These are phyloP conservation scores for Pterocles burchelli DNA, from an alignment of 2,113 vertebrate genomes.

Conservation along the genomic window DNA sequence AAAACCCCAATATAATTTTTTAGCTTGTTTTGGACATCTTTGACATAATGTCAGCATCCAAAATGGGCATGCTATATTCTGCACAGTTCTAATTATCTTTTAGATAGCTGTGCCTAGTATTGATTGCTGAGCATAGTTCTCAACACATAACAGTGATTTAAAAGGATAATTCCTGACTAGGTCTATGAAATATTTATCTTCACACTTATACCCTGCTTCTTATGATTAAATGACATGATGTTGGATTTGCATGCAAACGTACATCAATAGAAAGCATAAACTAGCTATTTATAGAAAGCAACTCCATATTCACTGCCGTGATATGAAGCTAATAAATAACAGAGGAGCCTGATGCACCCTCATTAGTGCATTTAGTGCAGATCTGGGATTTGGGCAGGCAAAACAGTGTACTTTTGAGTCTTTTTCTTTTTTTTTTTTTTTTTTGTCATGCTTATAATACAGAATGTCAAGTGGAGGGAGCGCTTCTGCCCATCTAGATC, in stretches of 20 bases:
- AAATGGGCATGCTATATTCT: not conserved
- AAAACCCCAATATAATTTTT: not conserved
- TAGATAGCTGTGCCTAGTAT: slow-evolving; percentile 29
- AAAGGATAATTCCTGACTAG: slow-evolving; percentile 55
- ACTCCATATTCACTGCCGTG: not conserved
- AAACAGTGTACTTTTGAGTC: not conserved
- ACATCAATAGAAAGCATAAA: slow-evolving; percentile 33
- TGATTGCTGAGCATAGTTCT: slow-evolving; percentile 26
- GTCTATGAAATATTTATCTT: slow-evolving; percentile 61
- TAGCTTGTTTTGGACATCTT: not conserved
- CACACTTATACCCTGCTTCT: slow-evolving; percentile 15
- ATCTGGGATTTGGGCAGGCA: not conserved
- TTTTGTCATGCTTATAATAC: not conserved
- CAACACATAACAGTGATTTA: slow-evolving; percentile 40
- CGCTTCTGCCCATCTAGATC: not conserved
- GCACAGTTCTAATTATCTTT: slow-evolving; percentile 46
- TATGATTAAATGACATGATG: slow-evolving; percentile 54
- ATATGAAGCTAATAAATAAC: not conserved
- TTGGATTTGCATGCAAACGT: slow-evolving; percentile 25
- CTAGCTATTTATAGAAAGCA: not conserved
- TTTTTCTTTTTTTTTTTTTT: not conserved
- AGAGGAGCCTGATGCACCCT: not conserved
- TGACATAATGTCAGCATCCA: not conserved
- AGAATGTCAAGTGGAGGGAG: not conserved
- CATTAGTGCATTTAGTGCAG: not conserved